phyloP scores from a whole-genome alignment of 2,113 vertebrate species.

The Melanerpes formicivorus region DNA sequence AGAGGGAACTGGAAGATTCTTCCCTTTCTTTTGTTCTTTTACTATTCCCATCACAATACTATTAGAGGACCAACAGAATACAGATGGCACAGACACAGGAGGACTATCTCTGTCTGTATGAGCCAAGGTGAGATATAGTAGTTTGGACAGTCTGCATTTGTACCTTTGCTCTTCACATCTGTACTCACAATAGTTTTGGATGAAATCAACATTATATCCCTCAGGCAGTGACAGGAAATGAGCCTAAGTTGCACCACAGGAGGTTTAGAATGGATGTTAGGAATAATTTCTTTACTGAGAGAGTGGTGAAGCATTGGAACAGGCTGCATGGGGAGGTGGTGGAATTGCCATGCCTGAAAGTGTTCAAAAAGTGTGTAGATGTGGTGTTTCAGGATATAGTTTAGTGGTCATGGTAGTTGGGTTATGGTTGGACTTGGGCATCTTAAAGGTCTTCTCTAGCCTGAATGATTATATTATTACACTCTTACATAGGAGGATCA shows the following conservation, averaged over 20 bases:
- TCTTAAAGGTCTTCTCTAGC: too few relatives aligned
- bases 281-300: too few relatives aligned
- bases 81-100: not conserved
- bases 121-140: not conserved
- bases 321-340: too few relatives aligned
- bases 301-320: too few relatives aligned
- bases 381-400: too few relatives aligned
- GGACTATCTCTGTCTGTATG: not conserved
- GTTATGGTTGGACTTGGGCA: too few relatives aligned
- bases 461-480: not conserved
- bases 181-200: not conserved
- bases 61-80: not conserved
- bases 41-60: not conserved
- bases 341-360: too few relatives aligned
- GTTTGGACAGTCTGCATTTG: not conserved
- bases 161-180: not conserved
- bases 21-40: not conserved
- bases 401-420: too few relatives aligned
- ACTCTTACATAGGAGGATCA: not conserved
- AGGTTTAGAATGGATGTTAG: too few relatives aligned
- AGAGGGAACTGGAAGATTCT: not conserved
- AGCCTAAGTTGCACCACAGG: too few relatives aligned
- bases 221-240: not conserved
- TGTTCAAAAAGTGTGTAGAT: too few relatives aligned
- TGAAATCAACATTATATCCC: not conserved